Evolutionary conservation across 2,797 vertebrate genomes (phyloP), one percentile per base, ranked within the genome.

Genomic region (Dermochelys coriacea): DNA sequence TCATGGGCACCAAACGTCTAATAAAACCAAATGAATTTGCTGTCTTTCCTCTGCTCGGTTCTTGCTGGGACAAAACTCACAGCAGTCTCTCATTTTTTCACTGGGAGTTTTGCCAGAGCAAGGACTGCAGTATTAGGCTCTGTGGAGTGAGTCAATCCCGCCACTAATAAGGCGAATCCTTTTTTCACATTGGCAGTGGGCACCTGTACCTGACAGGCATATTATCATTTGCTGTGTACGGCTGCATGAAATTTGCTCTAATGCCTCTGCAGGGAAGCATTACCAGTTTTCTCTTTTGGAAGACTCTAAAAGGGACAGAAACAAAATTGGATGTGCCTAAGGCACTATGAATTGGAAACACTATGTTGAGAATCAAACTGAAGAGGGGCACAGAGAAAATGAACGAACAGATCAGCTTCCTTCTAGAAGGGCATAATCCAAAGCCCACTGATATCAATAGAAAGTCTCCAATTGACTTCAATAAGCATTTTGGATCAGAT

Each of bases 1-100:
- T 96, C 96, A 97, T 94, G 96, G 95, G 96, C 94, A 97, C 93
- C 95, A 94, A 91, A 94, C 91, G 96, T 7, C 91, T 93, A 96
- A 96, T 96, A 97, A 97, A 97, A 96, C 88, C 96, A 97, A 97
- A 97, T 95, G 87, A 97, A 97, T 96, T 94, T 77, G 90, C 88
- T 92, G 84, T 96, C 86, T 96, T 91, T 94, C 90, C 94, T 92
- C 93, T 54, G 78, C 86, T 95, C 89, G 95, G 96, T 89, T 94
- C 95, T 91, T 92, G 95, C 95, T 96, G 85, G 94, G 90, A 96
- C 89, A 95, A 93, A 94, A 90, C 93, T 93, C 93, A 88, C 87
- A 94, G 83, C 96, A 95, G 92, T 89, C 82, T 94, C 95, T 96
- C 92, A 86, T 95, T 97, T 93, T 94, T 96, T 77, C 27, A 77